A percentile compares a stretch with the other conserved stretches of the same genome.
Evolutionary conservation across 2,113 vertebrate species (phyloP).

Genomic region (Thermophis baileyi): DNA sequence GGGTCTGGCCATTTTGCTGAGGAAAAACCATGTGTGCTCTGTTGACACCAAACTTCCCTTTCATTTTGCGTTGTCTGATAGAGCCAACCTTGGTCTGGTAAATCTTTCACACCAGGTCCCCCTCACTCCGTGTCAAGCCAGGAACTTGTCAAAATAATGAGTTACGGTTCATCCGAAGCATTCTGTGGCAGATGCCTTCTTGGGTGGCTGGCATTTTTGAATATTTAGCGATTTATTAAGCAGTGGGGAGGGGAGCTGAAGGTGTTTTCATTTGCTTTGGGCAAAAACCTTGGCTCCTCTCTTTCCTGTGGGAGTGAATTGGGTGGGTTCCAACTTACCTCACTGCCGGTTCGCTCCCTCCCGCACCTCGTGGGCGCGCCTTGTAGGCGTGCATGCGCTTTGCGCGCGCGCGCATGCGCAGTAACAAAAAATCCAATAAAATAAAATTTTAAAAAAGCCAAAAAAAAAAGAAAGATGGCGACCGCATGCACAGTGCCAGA

Average conservation of each 20-base stretch:
- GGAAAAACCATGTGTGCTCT: slow-evolving; percentile 45
- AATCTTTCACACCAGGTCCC: slow-evolving; percentile 15
- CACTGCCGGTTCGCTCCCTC: too few species aligned
- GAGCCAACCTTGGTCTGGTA: slow-evolving; percentile 57
- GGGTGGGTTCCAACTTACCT: too few species aligned
- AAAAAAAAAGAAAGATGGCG: too few species aligned
- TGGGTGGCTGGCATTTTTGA: slow-evolving; percentile 40
- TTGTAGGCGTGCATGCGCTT: too few species aligned
- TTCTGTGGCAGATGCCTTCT: slow-evolving; percentile 50
- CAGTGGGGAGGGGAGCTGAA: slow-evolving; percentile 12
- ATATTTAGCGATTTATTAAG: slow-evolving; percentile 7
- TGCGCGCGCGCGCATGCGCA: too few species aligned
- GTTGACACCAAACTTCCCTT: slow-evolving; percentile 47
- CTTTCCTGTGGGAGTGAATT: not conserved
- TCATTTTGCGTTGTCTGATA: slow-evolving; percentile 31
- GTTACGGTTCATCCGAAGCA: slow-evolving; percentile 50
- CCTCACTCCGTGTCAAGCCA: slow-evolving; percentile 30
- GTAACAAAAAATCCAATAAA: too few species aligned
- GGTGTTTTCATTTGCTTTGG: accelerated
- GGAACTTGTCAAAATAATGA: slow-evolving; percentile 57
- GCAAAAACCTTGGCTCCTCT: not conserved
- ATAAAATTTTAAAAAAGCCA: too few species aligned
- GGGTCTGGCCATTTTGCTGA: slow-evolving; percentile 48
- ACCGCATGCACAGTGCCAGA: too few species aligned
- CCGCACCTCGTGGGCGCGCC: too few species aligned